These are phyloP conservation scores for Silurus lanzhouensis DNA, from an alignment of 2,797 vertebrate species.

Conservation along the genomic window DNA sequence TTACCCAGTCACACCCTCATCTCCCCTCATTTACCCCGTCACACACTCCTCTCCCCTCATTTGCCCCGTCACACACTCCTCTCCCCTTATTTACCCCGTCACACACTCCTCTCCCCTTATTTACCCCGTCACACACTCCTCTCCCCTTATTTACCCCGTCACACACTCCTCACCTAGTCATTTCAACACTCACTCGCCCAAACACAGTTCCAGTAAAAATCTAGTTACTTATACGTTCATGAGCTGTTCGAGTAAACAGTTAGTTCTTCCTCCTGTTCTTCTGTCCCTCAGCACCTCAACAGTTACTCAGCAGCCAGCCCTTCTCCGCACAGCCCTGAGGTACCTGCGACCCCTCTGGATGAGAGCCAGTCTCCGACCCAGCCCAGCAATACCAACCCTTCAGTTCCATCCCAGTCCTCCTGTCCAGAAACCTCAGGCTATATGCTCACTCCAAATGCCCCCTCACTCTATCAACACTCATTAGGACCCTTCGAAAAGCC, in stretches of 20 bases:
- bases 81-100: not conserved
- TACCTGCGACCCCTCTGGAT: slow-evolving; percentile 67
- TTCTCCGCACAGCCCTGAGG: slow-evolving; percentile 69
- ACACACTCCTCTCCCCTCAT: not conserved
- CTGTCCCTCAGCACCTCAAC: slow-evolving; percentile 76
- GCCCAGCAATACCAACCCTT: slow-evolving; percentile 41
- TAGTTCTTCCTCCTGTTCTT: slow-evolving; percentile 31
- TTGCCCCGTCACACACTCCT: not conserved
- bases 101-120: not conserved
- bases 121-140: no score
- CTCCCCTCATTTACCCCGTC: no score
- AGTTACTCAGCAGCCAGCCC: slow-evolving; percentile 73
- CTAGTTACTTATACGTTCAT: not conserved
- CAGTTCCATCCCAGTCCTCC: slow-evolving; percentile 70
- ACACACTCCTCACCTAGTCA: not conserved
- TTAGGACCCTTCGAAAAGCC: slow-evolving; percentile 88
- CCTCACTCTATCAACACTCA: slow-evolving; percentile 74
- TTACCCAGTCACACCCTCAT: no score
- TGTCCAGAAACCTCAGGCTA: slow-evolving; percentile 76
- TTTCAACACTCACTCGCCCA: not conserved
- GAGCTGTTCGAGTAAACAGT: not conserved
- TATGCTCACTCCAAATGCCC: slow-evolving; percentile 79
- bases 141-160: not conserved
- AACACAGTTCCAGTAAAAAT: not conserved
- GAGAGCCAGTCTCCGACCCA: slow-evolving; percentile 73